Base-by-base conservation (phyloP, 2,113 vertebrate species). In the Gavia stellata region DNA sequence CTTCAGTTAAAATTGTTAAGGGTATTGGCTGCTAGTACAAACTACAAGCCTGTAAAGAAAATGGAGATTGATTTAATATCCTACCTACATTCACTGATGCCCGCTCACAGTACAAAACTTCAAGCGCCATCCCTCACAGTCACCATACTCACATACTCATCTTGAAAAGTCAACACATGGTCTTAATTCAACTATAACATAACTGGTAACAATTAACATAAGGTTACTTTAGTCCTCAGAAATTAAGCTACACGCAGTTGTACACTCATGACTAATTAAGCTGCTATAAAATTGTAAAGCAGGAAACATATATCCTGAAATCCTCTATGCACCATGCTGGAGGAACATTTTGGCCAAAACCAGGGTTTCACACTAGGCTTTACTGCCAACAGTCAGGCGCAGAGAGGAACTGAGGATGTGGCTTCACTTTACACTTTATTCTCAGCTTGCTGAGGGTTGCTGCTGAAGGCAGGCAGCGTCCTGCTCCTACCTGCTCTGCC, bases 241-340 rank as follows among this genome's bases (percentile, higher is more conserved):
- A 80, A 90, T 49, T 24, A 62, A 92, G 58, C 31, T 68, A 8
- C 61, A 4, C 4, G 52, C 49, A 91, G 72, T 15, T 85, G 24
- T 42, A 33, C 50, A 38, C 42, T 70, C 53, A 15, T 17, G 19
- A 77, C 42, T 59, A 63, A 82, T 29, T 25, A 65, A 86, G 24
- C 1, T 40, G 47, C 7, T 63, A 6, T n/a, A 53, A 78, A 50
- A 88, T 1, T 53, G 9, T 29, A 26, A 65, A 81, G 44, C 4
- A 38, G 66, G 73, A 89, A 88, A 61, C 17, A 40, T 8, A 44
- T 9, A 81, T 23, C 86, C 81, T 62, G 13, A 92, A 95, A 66
- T 16, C 38, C 79, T 86, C 62, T 3, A 3, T 9, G 34, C 28
- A 17, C 10, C 6, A 34, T 0, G 0, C 42, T 38, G 66, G 28